Base-by-base conservation (phyloP, 2,888 invertebrate genomes). In the Labia minor region DNA sequence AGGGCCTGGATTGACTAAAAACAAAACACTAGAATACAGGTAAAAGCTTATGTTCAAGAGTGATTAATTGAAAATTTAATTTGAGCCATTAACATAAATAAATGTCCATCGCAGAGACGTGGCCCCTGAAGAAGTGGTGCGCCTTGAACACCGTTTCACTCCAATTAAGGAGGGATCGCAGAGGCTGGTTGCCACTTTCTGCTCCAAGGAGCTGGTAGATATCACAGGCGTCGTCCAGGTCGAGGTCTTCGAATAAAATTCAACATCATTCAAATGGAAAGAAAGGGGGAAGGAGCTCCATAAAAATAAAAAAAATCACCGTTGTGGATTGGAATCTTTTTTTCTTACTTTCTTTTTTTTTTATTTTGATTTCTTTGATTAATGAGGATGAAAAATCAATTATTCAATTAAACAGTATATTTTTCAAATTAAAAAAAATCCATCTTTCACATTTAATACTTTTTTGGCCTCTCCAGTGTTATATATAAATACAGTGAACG, bases 141-240 rank as follows among this genome's bases (percentile, higher is more conserved):
- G 76, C 20, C 81, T 82, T 0, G 78, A 83, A 66, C 77, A 85
- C 49, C 82, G 83, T 0, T 79, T 89, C 20, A 81, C 82, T 14
- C 87, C 88, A 0, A 83, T 83, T 78, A 82, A 81, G 76, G 72
- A 79, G 0, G 89, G 89, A 2, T 81, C 83, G 66, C 84, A 86
- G 69, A 85, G 82, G 73, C 79, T 89, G 67, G 82, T 89, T 11
- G 88, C 85, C 0, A 86, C 87, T 11, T 90, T 89, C 77, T 83
- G 83, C 64, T 88, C 89, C 0, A 82, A 77, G 21, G 83, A 89
- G 74, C 78, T 90, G 10, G 81, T 84, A 67, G 89, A 90, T 73
- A 83, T 90, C 69, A 84, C 81, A 4, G 90, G 89, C 37, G 85
- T 86, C 0, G 83, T 83, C 19, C 81, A 80, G 63, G 80, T 83